These are phyloP conservation scores for Tapirus terrestris DNA, from an alignment of 2,113 vertebrate species.

Conservation along the genomic window DNA sequence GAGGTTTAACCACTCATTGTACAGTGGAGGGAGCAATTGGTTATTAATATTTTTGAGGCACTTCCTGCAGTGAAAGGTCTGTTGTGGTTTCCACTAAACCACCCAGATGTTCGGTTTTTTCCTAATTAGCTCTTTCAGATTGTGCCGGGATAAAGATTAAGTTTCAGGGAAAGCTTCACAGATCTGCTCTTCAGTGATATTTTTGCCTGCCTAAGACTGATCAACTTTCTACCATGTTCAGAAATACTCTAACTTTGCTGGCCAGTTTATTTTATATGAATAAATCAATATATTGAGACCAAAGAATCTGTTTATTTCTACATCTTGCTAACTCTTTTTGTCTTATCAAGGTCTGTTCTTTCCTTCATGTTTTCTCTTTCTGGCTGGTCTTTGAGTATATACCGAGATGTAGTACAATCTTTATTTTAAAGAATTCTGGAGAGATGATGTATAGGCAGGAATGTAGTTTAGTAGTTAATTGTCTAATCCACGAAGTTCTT, in stretches of 20 bases:
- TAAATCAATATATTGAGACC: not conserved
- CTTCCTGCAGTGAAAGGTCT: not conserved
- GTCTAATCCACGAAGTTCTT: not conserved
- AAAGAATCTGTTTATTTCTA: not conserved
- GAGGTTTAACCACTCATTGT: not conserved
- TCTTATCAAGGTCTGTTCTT: not conserved
- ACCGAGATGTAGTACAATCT: not conserved
- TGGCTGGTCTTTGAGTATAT: not conserved
- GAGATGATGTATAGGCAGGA: not conserved
- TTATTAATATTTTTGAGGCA: slow-evolving; percentile 34
- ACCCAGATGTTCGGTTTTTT: not conserved
- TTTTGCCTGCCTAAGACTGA: not conserved
- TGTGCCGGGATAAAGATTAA: not conserved
- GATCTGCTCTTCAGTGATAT: not conserved
- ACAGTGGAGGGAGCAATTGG: not conserved
- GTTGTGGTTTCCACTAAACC: not conserved
- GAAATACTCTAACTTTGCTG: not conserved
- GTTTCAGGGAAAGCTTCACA: not conserved
- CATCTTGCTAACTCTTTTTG: not conserved
- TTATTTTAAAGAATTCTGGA: slow-evolving; percentile 25
- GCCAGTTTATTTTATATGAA: not conserved
- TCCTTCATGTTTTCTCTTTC: not conserved
- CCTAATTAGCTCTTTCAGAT: not conserved
- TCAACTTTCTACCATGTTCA: not conserved
- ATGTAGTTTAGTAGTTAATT: not conserved